A percentile compares a stretch with the other conserved stretches of the same genome.
Conservation (phyloP, 2,113 vertebrate genomes). For the Aspidoscelis tigris region DNA sequence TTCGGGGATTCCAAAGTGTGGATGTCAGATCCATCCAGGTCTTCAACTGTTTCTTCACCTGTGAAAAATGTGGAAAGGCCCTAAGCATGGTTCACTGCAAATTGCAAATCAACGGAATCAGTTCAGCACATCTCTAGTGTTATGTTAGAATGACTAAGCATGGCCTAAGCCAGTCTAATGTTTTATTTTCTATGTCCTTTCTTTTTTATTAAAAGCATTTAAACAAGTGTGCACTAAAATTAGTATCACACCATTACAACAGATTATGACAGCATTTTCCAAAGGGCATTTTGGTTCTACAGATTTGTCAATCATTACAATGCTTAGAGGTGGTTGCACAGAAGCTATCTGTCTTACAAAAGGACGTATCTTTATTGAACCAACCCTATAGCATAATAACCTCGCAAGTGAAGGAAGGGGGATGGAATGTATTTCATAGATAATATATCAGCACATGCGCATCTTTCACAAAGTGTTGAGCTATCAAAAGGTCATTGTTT, state of each 20-base stretch:
- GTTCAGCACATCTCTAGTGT: no score
- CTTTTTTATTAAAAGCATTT: neutral
- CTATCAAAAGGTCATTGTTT: neutral
- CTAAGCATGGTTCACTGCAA: no score
- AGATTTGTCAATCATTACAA: neutral
- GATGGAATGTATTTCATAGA: neutral
- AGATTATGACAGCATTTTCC: neutral
- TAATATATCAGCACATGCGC: neutral
- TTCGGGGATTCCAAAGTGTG: no score
- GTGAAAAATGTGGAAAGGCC: no score
- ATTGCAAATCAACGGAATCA: no score
- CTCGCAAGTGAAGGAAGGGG: neutral
- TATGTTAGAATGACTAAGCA: no score
- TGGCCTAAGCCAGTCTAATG: neutral
- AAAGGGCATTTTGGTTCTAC: neutral
- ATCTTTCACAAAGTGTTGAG: neutral
- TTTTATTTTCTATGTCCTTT: neutral
- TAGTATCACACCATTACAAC: neutral
- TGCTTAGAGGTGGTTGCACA: neutral
- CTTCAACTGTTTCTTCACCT: no score
- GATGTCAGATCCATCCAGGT: no score
- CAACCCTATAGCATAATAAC: neutral
- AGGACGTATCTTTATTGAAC: slow-evolving; percentile 9
- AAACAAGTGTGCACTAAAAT: neutral
- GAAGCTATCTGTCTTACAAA: neutral